Base-by-base conservation (phyloP, 2,888 invertebrate genomes). In the Tipula vernalis region DNA sequence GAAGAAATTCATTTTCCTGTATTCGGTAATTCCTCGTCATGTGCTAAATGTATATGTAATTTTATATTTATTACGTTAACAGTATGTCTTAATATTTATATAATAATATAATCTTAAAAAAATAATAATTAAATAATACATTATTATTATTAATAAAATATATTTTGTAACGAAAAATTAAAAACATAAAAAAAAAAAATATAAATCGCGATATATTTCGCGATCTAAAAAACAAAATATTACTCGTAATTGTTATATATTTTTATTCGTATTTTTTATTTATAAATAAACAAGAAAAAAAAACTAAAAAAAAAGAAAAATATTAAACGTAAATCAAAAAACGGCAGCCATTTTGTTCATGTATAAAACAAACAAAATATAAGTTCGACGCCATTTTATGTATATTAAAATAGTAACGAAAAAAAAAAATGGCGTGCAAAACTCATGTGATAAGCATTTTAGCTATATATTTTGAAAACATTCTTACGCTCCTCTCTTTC, bases 1-100 rank as follows among this genome's bases (percentile, higher is more conserved):
- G 91, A 91, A 88, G 91, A 91, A 89, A 91, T 91, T 87, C 91
- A 91, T 88, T 91, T 91, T 88, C 91, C 91, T 0, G 91, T 91
- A 12, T 91, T 91, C 87, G 91, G 91, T 86, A 87, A 87, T 36
- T 87, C 87, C 18, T 87, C 88, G 83, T 83, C 83, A 86, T 36
- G 57, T 86, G 18, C 42, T 86, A 83, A 85, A 36, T 86, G 83
- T 86, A 87, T 47, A 71, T 51, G 13, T 86, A 42, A 85, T 85
- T 85, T 71, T 86, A 13, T 42, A 83, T 13, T 87, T 47, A 36
- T 87, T 42, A 83, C 83, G 57, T 39, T 42, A 41, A 18, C 84
- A 36, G 36, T 71, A 71, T 86, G 15, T 86, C 18, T 86, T 85
- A 39, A 85, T 39, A 44, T 87, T 18, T 87, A 36, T 86, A 57